These are phyloP conservation scores for Cyanoderma ruficeps DNA, from an alignment of 2,113 vertebrate species.

Conservation along the genomic window DNA sequence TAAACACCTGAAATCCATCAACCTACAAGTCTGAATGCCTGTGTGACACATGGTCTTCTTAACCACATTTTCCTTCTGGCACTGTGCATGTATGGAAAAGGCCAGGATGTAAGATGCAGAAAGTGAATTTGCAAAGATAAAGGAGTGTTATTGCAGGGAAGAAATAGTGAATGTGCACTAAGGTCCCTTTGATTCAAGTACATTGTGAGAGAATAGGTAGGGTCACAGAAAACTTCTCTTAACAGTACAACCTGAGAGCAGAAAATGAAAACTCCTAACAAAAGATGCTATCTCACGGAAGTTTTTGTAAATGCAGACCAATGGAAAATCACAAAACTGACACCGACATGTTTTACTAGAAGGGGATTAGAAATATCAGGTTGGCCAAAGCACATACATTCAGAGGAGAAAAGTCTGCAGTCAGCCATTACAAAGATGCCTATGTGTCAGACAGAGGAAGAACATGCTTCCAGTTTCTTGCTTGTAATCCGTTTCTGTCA, in stretches of 20 bases:
- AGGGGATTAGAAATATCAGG: background rate
- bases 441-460: background rate
- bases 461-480: background rate
- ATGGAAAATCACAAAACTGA: background rate
- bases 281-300: background rate
- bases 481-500: background rate
- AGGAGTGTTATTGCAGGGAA: background rate
- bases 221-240: background rate
- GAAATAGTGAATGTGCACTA: background rate
- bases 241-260: background rate
- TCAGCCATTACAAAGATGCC: background rate
- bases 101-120: background rate
- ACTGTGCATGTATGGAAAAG: background rate
- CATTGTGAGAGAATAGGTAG: fast-evolving
- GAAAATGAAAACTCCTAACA: background rate
- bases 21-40: background rate
- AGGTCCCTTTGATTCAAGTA: background rate
- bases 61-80: background rate
- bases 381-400: background rate
- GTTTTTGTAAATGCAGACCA: background rate
- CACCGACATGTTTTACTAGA: background rate
- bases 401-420: background rate
- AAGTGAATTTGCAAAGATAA: background rate
- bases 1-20: background rate
- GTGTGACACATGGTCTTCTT: background rate